Evolutionary conservation across 2,113 vertebrate species (phyloP), one percentile per base, ranked within the genome.

Genomic region (Otis tarda): DNA sequence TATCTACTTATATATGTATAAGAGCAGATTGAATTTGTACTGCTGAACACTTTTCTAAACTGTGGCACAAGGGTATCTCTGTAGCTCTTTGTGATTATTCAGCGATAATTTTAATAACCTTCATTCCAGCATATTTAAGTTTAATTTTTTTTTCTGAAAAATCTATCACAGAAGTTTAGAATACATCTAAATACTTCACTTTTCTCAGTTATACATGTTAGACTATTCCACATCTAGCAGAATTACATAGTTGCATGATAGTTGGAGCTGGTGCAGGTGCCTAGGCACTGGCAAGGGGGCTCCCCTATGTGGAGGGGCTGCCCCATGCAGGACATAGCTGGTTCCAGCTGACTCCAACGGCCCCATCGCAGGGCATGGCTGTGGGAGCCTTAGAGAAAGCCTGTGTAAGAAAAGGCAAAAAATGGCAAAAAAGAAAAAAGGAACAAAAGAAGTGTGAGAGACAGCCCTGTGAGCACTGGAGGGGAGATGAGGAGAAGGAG

Each of bases 391-490:
- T 0, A 1, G 56, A 45, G 30, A 24, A 7, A 23, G 14, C 23
- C n/a, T 6, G 23, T 9, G 45, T 9, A 7, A 33, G 45, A 4
- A 7, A 47, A 10, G 27, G 69, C 17, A 56, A 56, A 31, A 73
- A 21, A 1, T 7, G 1, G 4, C 22, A 47, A 39, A 2, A 3
- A 16, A 35, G 28, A 2, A 25, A 2, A 57, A 60, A 41, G 35
- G 20, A 2, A 43, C 41, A 43, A 16, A 43, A 2, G 4, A 21
- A 22, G 37, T 1, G 22, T 14, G 37, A 45, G 73, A 31, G 37
- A 31, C 10, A 8, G 37, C 27, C 20, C 55, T 61, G 55, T 0
- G 5, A 30, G 20, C 25, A 0, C 47, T 0, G 0, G 0, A 11
- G 53, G 22, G 18, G 14, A 31, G 18, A 31, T 21, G 4, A 2